A percentile compares a stretch with the other conserved stretches of the same genome.
These are phyloP conservation scores for Nasonia longicornis DNA, from an alignment of 1,140 invertebrate species.

Conservation along the genomic window DNA sequence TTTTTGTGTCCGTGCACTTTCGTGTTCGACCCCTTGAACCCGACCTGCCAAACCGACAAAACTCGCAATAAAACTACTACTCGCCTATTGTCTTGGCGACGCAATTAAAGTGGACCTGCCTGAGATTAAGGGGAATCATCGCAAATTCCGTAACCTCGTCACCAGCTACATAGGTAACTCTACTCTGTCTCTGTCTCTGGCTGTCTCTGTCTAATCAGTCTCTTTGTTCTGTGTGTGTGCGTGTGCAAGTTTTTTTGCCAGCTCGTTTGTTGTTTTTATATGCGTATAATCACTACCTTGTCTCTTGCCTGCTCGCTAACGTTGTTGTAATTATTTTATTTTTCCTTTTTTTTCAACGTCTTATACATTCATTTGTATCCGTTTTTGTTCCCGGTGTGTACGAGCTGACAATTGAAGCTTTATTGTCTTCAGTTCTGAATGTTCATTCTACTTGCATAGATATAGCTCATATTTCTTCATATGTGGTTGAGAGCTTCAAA, in stretches of 20 bases:
- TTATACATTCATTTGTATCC: not conserved
- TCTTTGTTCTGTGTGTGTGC: constrained; percentile 52
- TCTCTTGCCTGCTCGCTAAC: constrained; percentile 33
- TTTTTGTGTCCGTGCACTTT: constrained; percentile 70
- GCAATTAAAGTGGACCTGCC: constrained; percentile 87
- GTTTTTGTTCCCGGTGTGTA: not conserved
- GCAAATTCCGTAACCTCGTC: constrained; percentile 97
- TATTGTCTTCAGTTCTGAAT: not conserved
- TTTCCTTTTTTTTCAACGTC: not conserved
- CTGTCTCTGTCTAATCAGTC: constrained; percentile 57
- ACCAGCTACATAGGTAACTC: constrained; percentile 95
- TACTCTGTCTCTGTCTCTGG: constrained; percentile 57
- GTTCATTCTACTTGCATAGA: not conserved
- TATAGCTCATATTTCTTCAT: not conserved
- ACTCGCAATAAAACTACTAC: constrained; percentile 61
- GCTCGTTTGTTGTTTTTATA: not conserved
- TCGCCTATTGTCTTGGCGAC: constrained; percentile 24
- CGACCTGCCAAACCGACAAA: constrained; percentile 60
- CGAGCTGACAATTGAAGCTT: not conserved
- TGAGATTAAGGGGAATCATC: constrained; percentile 96
- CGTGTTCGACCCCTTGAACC: constrained; percentile 66
- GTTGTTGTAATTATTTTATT: constrained; percentile 5
- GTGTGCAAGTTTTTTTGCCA: constrained; percentile 13
- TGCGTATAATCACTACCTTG: not conserved
- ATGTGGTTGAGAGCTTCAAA: not conserved